These are phyloP conservation scores for Rhagologus leucostigma DNA, from an alignment of 2,113 vertebrate species.

Conservation along the genomic window DNA sequence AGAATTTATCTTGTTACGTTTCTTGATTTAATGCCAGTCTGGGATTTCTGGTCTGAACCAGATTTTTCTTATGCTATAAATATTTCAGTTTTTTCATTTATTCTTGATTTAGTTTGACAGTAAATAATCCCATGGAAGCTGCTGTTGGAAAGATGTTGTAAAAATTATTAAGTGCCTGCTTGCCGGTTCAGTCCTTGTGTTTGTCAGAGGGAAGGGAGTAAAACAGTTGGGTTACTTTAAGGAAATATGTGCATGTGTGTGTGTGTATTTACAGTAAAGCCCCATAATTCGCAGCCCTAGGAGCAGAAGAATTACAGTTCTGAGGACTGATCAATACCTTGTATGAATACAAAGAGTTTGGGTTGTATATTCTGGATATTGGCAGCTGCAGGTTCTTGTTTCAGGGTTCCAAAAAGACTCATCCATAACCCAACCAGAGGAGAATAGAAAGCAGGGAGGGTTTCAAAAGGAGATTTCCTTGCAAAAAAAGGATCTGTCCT, in stretches of 20 bases:
- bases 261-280: background rate
- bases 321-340: background rate
- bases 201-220: conserved; percentile 28
- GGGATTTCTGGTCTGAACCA: conserved; percentile 44
- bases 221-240: conserved; percentile 17
- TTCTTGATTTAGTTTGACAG: conserved; percentile 64
- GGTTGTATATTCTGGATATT: background rate
- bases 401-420: background rate
- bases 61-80: conserved; percentile 58
- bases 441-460: background rate
- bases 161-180: conserved; percentile 56
- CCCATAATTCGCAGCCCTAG: background rate
- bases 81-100: conserved; percentile 70
- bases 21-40: conserved; percentile 39
- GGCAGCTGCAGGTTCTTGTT: background rate
- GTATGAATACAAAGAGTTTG: background rate
- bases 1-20: conserved; percentile 58
- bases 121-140: conserved; percentile 66
- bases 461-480: background rate
- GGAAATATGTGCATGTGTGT: background rate
- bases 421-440: background rate
- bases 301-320: background rate
- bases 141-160: conserved; percentile 42
- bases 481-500: background rate
- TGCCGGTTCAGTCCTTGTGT: conserved; percentile 1